These are phyloP conservation scores for Chrosomus eos DNA, from an alignment of 2,797 vertebrate genomes.

Conservation along the genomic window DNA sequence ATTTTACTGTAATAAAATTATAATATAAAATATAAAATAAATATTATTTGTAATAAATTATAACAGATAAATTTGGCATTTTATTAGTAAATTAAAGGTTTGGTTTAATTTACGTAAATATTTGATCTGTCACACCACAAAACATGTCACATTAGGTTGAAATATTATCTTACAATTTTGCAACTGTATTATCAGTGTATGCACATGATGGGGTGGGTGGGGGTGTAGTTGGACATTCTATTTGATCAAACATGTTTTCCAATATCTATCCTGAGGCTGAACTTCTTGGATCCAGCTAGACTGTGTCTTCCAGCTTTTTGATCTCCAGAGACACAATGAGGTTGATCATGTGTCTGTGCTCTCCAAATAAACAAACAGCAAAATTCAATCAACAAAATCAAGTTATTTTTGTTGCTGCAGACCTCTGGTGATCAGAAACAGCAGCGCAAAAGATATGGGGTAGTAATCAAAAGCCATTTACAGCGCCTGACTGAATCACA, in stretches of 20 bases:
- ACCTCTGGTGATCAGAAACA: not conserved
- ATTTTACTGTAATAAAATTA: too few relatives aligned
- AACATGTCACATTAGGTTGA: not conserved
- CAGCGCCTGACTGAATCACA: not conserved
- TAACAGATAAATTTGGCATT: not conserved
- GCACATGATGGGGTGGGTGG: not conserved
- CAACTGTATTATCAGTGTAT: not conserved
- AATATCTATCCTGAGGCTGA: slow-evolving; percentile 2
- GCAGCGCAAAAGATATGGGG: not conserved
- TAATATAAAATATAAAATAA: too few relatives aligned
- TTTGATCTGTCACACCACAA: not conserved
- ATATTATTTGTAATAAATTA: not conserved
- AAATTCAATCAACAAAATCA: not conserved
- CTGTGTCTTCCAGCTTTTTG: not conserved
- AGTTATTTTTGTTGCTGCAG: slow-evolving; percentile 23
- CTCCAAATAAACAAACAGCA: not conserved
- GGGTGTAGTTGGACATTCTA: not conserved
- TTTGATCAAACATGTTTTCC: not conserved
- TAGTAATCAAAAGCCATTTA: not conserved
- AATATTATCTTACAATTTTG: not conserved
- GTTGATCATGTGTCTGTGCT: not conserved
- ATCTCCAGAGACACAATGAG: not conserved
- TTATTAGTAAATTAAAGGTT: not conserved
- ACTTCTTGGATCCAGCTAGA: not conserved
- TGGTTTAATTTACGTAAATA: not conserved